Conservation (phyloP, 2,797 vertebrate species). For the Ctenopoma kingsleyae region DNA sequence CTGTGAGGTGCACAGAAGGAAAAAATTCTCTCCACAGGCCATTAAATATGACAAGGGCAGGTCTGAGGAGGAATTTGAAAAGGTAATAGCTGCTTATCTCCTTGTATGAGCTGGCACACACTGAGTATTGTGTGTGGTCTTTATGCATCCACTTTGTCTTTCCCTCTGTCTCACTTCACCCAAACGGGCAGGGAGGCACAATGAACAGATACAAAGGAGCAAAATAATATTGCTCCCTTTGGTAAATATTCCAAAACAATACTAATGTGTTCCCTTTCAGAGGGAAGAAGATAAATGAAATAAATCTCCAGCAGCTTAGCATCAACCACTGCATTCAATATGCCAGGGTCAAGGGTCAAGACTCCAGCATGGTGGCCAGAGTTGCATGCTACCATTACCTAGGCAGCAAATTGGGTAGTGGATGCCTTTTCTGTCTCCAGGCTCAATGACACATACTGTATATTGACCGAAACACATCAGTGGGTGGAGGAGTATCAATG, state of each 20-base stretch:
- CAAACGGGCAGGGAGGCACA: not conserved
- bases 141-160: not conserved
- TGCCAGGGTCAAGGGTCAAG: conserved; percentile 41
- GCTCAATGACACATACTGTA: conserved; percentile 48
- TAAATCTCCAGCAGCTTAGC: conserved; percentile 25
- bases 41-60: conserved; percentile 56
- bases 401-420: conserved; percentile 14
- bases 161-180: not conserved
- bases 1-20: conserved; percentile 27
- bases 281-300: conserved; percentile 4
- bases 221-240: conserved; percentile 1
- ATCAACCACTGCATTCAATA: not conserved
- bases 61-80: conserved; percentile 48
- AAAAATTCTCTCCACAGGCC: conserved; percentile 40
- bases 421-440: conserved; percentile 50
- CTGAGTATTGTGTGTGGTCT: not conserved
- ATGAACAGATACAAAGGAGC: not conserved
- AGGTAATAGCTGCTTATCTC: conserved; percentile 57
- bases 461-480: conserved; percentile 57
- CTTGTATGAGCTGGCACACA: not conserved
- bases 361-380: conserved; percentile 22
- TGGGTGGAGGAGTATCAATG: conserved; percentile 69
- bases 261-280: not conserved
- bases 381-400: not conserved
- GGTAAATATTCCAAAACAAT: not conserved